These are phyloP conservation scores for Lutraria lutraria DNA, from an alignment of 2,888 invertebrate genomes.

Conservation along the genomic window DNA sequence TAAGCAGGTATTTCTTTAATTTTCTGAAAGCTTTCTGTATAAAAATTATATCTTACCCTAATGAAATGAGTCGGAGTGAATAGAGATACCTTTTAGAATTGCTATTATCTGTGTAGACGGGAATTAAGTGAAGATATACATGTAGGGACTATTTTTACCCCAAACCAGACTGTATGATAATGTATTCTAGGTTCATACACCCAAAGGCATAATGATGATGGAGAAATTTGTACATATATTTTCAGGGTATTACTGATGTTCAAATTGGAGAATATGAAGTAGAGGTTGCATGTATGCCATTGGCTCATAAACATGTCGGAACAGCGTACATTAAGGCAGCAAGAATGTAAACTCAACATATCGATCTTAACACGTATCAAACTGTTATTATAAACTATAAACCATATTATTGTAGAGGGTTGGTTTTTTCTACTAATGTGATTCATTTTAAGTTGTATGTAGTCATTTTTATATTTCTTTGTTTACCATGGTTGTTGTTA, in stretches of 20 bases:
- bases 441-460: neutral
- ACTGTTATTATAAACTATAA: conserved; percentile 34
- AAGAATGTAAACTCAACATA: conserved; percentile 64
- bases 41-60: neutral
- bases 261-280: conserved; percentile 85
- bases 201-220: no score
- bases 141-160: no score
- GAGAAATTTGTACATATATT: neutral
- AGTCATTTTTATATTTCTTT: neutral
- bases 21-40: neutral
- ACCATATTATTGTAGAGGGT: neutral
- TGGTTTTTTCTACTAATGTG: conserved; percentile 16
- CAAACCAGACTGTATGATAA: no score
- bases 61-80: no score
- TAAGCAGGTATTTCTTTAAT: conserved; percentile 56
- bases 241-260: conserved; percentile 73
- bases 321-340: conserved; percentile 82
- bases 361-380: neutral
- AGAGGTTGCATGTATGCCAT: conserved; percentile 79
- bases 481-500: neutral
- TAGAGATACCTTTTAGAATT: no score
- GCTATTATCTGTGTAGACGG: no score
- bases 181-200: no score
- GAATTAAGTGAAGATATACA: no score
- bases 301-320: conserved; percentile 80